Base-by-base conservation (phyloP, 1,140 invertebrate species). In the Pseudomyrmex sp. region DNA sequence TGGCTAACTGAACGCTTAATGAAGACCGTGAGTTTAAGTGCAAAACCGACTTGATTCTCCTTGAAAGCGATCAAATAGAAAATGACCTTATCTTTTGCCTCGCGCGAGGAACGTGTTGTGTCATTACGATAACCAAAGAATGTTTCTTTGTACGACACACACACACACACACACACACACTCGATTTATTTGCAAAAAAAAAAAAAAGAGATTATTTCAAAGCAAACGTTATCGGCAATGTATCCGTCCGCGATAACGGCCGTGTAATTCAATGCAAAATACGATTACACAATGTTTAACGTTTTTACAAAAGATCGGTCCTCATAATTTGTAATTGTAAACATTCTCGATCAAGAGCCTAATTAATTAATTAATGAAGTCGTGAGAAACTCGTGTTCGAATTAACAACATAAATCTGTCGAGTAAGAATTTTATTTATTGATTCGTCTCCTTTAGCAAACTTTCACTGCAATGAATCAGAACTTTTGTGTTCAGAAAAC, bases 61-160 rank as follows among this genome's bases (percentile, higher is more conserved):
- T 20, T 80, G 69, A 76, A 70, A 85, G 74, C 62, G 68, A 73
- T 84, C 23, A 52, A 26, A 26, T 18, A 8, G 62, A n/a, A 68
- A 79, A 58, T 74, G 62, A 52, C 44, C 50, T 82, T 85, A 72
- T 44, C 18, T 15, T 18, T 18, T 10, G 35, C 44, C 50, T 9
- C 13, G 20, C 26, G 26, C 54, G 20, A 18, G 52, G 15, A 35
- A n/a, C 23, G 54, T 4, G 18, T 63, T 35, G 63, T 58, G 13
- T 58, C 54, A 59, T 35, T 59, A 8, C 18, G 44, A 54, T 35
- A 44, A 75, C 13, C 73, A 15, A 48, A 48, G 52, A 54, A 23
- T 46, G n/a, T 66, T 18, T 50, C 26, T 46, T 13, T 59, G 23
- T 20, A 15, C 50, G 68, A 54, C 61, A 9, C 50, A 20, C 1